These are phyloP conservation scores for Bombycilla garrulus DNA, from an alignment of 2,113 vertebrate genomes.

Conservation along the genomic window DNA sequence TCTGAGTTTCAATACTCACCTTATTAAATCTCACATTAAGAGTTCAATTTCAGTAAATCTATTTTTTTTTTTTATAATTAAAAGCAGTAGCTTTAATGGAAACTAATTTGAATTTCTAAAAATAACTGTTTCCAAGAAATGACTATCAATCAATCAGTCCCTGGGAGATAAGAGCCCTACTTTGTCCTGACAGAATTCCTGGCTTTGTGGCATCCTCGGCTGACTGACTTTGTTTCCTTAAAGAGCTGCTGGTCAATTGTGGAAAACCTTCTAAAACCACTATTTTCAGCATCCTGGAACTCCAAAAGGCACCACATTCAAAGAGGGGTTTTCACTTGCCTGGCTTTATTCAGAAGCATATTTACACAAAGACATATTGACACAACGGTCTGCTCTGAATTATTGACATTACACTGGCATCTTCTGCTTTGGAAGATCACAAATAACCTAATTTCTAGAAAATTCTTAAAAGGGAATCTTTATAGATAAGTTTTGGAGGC, in stretches of 20 bases:
- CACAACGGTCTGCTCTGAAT: background rate
- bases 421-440: background rate
- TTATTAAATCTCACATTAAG: conserved; percentile 38
- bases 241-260: background rate
- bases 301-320: background rate
- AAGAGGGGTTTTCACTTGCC: background rate
- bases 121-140: conserved; percentile 54
- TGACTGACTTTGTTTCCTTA: background rate
- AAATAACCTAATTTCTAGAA: background rate
- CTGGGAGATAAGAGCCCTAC: conserved; percentile 42
- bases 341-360: background rate
- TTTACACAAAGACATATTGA: background rate
- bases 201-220: background rate
- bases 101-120: conserved; percentile 66
- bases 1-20: background rate
- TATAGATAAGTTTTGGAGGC: background rate
- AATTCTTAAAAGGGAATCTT: background rate
- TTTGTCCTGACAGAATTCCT: conserved; percentile 44
- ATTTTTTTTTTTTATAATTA: conserved; percentile 37
- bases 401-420: background rate
- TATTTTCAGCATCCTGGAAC: background rate
- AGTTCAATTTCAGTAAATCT: conserved; percentile 36
- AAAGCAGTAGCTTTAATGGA: conserved; percentile 37
- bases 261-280: background rate
- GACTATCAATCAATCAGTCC: conserved; percentile 28